phyloP scores from a whole-genome alignment of 2,797 vertebrate species.

The Gallinago solitaria region DNA sequence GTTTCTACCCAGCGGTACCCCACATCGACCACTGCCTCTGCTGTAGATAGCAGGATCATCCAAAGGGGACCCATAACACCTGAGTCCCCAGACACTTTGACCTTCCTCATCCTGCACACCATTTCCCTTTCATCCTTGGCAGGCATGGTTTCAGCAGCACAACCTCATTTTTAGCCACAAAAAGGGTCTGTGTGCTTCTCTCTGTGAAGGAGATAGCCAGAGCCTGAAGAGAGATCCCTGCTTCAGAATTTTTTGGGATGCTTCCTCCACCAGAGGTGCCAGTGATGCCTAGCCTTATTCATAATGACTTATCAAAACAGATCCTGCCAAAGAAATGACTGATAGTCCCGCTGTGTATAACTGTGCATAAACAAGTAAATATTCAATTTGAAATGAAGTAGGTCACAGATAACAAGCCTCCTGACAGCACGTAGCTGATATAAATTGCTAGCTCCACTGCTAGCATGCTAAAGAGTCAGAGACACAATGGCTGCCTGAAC shows the following conservation, averaged over 20 bases:
- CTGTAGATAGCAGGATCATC: background rate
- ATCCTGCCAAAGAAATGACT: background rate
- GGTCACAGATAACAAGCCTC: slow-evolving; percentile 34
- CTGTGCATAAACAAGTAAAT: background rate
- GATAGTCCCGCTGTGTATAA: background rate
- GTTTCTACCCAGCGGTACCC: background rate
- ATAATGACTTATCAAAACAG: background rate
- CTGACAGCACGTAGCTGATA: background rate
- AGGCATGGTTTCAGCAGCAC: background rate
- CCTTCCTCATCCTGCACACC: background rate
- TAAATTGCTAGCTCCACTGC: background rate
- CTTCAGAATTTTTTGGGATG: background rate
- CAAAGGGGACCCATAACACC: background rate
- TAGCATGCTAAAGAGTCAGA: background rate
- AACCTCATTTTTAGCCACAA: background rate
- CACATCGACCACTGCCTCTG: background rate
- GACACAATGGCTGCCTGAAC: background rate
- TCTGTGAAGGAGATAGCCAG: background rate
- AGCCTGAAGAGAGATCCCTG: background rate
- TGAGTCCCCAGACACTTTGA: background rate
- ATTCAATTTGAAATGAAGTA: background rate
- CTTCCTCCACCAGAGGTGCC: background rate
- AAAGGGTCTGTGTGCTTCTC: background rate
- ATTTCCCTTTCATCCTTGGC: background rate
- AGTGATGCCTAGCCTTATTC: background rate